Percentiles rank a stretch among this genome's conserved stretches.
phyloP scores from a whole-genome alignment of 2,888 invertebrate genomes.

The Anagyrus pseudococci region DNA sequence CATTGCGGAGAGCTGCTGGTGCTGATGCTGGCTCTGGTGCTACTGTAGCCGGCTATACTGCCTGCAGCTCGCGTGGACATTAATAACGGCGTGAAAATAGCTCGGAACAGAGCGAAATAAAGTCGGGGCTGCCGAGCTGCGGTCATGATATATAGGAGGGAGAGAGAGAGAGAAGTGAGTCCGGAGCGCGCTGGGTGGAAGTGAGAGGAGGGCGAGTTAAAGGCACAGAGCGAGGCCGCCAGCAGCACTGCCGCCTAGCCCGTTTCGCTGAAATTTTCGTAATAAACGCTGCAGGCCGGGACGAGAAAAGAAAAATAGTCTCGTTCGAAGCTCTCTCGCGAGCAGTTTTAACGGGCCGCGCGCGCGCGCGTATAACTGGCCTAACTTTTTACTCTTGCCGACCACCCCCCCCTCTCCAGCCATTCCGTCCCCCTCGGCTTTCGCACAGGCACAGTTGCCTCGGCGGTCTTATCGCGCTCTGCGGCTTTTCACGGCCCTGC shows the following conservation, averaged over 20 bases:
- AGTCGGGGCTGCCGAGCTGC: no score
- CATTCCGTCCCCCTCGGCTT: not conserved
- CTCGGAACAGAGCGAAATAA: not conserved
- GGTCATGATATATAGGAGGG: no score
- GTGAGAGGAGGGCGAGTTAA: no score
- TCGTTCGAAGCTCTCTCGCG: slow-evolving; percentile 3
- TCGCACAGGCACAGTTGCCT: not conserved
- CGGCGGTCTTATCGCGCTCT: slow-evolving; percentile 3
- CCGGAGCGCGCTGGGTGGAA: no score
- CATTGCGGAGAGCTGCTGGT: no score
- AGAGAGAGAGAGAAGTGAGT: no score
- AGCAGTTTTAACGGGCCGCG: no score
- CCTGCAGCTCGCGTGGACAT: not conserved
- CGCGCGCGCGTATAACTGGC: no score
- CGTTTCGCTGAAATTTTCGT: slow-evolving; percentile 14
- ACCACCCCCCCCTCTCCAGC: not conserved
- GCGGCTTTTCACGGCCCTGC: not conserved
- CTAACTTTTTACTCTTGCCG: no score
- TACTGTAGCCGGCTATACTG: not conserved
- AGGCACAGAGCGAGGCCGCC: no score
- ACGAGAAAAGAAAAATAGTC: slow-evolving; percentile 21
- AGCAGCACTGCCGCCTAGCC: no score
- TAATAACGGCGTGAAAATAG: slow-evolving; percentile 27
- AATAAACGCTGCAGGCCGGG: slow-evolving; percentile 17
- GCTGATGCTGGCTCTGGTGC: no score